A percentile compares a stretch with the other conserved stretches of the same genome.
Conservation (phyloP, 2,113 vertebrate genomes). For the Arenaria interpres region DNA sequence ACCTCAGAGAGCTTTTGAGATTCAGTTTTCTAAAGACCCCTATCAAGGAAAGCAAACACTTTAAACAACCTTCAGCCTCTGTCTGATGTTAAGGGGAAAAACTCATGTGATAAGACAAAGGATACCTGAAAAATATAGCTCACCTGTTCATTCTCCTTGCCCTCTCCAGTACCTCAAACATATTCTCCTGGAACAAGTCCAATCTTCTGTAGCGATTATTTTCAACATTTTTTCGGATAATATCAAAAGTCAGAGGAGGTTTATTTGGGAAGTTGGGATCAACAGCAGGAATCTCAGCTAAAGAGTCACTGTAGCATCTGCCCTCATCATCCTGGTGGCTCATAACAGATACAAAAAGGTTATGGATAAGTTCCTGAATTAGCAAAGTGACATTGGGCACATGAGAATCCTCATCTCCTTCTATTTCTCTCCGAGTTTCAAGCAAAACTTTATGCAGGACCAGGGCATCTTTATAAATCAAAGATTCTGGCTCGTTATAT, state of each 20-base stretch:
- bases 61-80: not conserved
- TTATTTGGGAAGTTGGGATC: conserved; percentile 89
- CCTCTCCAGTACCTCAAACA: conserved; percentile 98
- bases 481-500: conserved; percentile 95
- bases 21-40: not conserved
- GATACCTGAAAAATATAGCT: not conserved
- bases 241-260: conserved; percentile 91
- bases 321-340: conserved; percentile 98
- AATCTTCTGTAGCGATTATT: conserved; percentile 90
- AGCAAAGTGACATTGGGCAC: conserved; percentile 93
- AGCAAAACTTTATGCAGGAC: conserved; percentile 93
- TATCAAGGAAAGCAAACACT: not conserved
- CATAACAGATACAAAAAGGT: conserved; percentile 97
- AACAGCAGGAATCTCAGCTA: conserved; percentile 91
- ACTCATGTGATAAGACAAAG: not conserved
- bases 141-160: conserved; percentile 94
- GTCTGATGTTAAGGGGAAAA: not conserved
- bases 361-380: conserved; percentile 96
- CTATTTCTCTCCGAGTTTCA: conserved; percentile 91
- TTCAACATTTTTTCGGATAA: conserved; percentile 92
- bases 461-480: conserved; percentile 97
- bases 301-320: conserved; percentile 97
- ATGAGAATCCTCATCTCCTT: conserved; percentile 93
- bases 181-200: conserved; percentile 98
- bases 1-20: not conserved